Percentiles rank a stretch among this genome's conserved stretches.
Conservation (phyloP, 2,888 invertebrate species). For the Ophioninae sp. region DNA sequence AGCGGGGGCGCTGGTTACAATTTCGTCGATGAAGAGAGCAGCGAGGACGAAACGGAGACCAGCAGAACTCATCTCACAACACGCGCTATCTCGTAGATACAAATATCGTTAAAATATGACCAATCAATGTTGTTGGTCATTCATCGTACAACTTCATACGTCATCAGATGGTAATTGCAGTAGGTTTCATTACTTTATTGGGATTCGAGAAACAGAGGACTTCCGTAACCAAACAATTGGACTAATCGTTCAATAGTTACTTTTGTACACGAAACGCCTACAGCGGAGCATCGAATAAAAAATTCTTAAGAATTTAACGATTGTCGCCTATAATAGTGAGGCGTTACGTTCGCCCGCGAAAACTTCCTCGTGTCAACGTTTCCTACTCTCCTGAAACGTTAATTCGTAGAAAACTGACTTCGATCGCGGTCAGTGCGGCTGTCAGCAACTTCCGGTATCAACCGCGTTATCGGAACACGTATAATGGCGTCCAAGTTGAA, state of each 20-base stretch:
- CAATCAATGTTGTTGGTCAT: neutral
- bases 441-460: neutral
- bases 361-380: neutral
- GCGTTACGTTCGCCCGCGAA: neutral
- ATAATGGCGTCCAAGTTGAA: neutral
- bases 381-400: neutral
- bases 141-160: neutral
- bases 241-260: neutral
- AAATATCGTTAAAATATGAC: neutral
- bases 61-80: neutral
- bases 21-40: slow-evolving; percentile 2
- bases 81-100: slow-evolving; percentile 2
- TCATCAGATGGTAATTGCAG: neutral
- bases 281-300: neutral
- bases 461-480: neutral
- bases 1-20: slow-evolving; percentile 17
- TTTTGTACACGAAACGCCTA: neutral
- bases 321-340: neutral
- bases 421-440: neutral
- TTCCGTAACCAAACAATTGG: neutral
- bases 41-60: slow-evolving; percentile 10
- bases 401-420: neutral
- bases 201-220: neutral
- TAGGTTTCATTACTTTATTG: neutral
- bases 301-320: neutral